These are phyloP conservation scores for Sogatella furcifera DNA, from an alignment of 1,140 invertebrate species.

Conservation along the genomic window DNA sequence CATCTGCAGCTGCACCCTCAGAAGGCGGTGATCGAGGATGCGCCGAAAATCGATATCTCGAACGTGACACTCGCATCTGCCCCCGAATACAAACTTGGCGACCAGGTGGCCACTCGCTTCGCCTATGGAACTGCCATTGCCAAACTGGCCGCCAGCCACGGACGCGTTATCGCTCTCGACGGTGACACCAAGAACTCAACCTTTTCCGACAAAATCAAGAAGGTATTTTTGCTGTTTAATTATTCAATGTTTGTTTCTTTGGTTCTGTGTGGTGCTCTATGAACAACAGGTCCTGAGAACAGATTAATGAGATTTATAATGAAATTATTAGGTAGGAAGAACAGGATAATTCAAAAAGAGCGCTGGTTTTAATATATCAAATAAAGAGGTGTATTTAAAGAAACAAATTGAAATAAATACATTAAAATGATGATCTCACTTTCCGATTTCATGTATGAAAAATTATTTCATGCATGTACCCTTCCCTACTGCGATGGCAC, in stretches of 20 bases:
- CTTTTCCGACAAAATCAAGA: conserved; percentile 84
- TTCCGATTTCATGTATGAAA: too few relatives aligned
- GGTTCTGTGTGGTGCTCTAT: too few relatives aligned
- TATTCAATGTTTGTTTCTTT: neutral
- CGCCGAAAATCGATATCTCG: conserved; percentile 56
- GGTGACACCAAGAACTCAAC: conserved; percentile 99
- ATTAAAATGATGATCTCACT: too few relatives aligned
- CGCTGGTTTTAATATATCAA: too few relatives aligned
- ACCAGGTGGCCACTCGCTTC: conserved; percentile 78
- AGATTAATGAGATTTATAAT: too few relatives aligned
- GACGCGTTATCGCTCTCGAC: conserved; percentile 82
- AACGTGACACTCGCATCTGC: conserved; percentile 71
- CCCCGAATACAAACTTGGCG: conserved; percentile 73
- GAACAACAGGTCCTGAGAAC: too few relatives aligned
- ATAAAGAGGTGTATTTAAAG: too few relatives aligned
- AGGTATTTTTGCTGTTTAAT: conserved; percentile 35
- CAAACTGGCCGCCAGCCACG: conserved; percentile 76
- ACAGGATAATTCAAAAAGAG: too few relatives aligned
- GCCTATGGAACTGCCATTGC: conserved; percentile 91
- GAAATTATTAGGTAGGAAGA: too few relatives aligned
- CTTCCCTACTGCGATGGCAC: too few relatives aligned
- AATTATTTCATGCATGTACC: too few relatives aligned
- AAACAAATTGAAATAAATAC: too few relatives aligned
- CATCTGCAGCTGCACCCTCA: conserved; percentile 44
- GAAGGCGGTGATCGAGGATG: conserved; percentile 55